Evolutionary conservation across 2,888 invertebrate genomes (phyloP).

Genomic region (Patella caerulea): DNA sequence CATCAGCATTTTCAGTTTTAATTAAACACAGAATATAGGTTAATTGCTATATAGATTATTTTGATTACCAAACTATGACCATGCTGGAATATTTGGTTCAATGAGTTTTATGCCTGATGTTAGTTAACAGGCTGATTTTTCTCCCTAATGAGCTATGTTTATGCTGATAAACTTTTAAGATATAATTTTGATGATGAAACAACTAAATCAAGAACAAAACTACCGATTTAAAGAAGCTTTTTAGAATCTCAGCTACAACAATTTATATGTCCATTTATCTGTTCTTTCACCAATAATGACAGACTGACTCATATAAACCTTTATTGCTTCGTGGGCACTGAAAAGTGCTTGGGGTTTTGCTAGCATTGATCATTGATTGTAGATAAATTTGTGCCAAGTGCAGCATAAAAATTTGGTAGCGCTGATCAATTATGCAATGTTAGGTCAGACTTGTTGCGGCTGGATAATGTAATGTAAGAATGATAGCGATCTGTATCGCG

Average conservation of each 20-base stretch:
- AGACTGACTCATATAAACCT: slow-evolving; percentile 11
- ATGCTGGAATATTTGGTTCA: too few species aligned
- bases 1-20: too few species aligned
- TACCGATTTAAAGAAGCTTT: too few species aligned
- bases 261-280: background rate
- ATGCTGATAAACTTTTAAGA: too few species aligned
- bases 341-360: background rate
- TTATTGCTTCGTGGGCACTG: slow-evolving; percentile 8
- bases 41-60: too few species aligned
- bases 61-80: too few species aligned
- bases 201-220: too few species aligned
- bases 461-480: slow-evolving; percentile 16
- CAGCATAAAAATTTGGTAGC: slow-evolving; percentile 24
- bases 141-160: too few species aligned
- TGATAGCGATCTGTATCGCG: slow-evolving; percentile 6
- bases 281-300: background rate
- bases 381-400: slow-evolving; percentile 15
- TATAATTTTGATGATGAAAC: too few species aligned
- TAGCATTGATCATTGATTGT: slow-evolving; percentile 10
- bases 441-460: slow-evolving; percentile 18
- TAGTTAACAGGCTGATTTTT: too few species aligned
- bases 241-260: slow-evolving; percentile 2
- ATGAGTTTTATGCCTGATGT: too few species aligned
- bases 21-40: too few species aligned
- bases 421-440: slow-evolving; percentile 31